Evolutionary conservation across 2,888 invertebrate species (phyloP).

Genomic region (Xylota segnis): DNA sequence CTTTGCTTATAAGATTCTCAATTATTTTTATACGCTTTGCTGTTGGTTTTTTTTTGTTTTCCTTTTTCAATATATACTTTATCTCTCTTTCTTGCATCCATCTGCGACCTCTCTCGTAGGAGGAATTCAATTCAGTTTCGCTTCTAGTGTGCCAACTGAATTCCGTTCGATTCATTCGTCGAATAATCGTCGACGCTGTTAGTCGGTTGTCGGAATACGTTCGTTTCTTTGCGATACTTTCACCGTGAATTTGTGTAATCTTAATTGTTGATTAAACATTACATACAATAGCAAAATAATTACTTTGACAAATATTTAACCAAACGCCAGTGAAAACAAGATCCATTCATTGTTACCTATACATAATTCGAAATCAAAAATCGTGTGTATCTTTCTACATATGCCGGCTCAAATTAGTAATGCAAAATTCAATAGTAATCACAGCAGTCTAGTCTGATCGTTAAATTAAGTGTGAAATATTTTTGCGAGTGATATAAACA

Average conservation of each 20-base stretch:
- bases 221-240: conserved; percentile 57
- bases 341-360: conserved; percentile 19
- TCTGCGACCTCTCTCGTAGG: conserved; percentile 67
- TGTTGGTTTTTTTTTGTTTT: conserved; percentile 29
- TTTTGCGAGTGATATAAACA: conserved; percentile 64
- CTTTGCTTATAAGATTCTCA: conserved; percentile 66
- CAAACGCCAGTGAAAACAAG: conserved; percentile 12
- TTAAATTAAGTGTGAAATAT: conserved; percentile 65
- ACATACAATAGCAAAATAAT: conserved; percentile 36
- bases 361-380: conserved; percentile 15
- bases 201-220: conserved; percentile 62
- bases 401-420: conserved; percentile 54
- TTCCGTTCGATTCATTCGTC: conserved; percentile 74
- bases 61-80: no score
- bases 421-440: conserved; percentile 40
- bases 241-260: conserved; percentile 60
- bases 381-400: conserved; percentile 5
- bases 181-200: conserved; percentile 69
- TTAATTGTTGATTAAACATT: conserved; percentile 44
- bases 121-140: conserved; percentile 67
- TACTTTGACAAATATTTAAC: conserved; percentile 18
- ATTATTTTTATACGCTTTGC: conserved; percentile 58
- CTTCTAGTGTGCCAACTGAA: conserved; percentile 62
- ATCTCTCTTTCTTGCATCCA: conserved; percentile 74
- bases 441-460: conserved; percentile 43